Evolutionary conservation across 2,113 vertebrate genomes (phyloP).

Genomic region (Phoxinus phoxinus): DNA sequence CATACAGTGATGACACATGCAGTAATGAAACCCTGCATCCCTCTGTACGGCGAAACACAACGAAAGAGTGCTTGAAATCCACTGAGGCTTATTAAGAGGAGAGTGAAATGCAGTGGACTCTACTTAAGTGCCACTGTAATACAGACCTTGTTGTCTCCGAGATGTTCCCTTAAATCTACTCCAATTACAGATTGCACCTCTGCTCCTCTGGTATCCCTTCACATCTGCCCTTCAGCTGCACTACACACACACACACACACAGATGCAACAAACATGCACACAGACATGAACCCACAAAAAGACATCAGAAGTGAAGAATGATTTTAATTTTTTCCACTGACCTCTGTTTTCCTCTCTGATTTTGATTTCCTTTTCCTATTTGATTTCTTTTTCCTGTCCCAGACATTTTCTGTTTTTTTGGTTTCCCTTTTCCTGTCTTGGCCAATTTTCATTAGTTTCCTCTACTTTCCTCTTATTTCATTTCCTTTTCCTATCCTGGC

Average conservation of each 20-base stretch:
- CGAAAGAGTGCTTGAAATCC: constrained; percentile 24
- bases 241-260: neutral
- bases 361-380: neutral
- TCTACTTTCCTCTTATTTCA: neutral
- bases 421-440: too few species aligned
- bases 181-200: constrained; percentile 46
- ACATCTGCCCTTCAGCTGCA: constrained; percentile 26
- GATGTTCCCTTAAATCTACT: constrained; percentile 41
- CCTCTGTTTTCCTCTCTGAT: neutral
- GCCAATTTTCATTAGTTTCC: neutral
- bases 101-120: constrained; percentile 21
- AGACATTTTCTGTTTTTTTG: neutral
- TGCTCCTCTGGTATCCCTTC: constrained; percentile 13
- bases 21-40: constrained; percentile 20
- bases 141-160: constrained; percentile 25
- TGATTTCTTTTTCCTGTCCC: neutral
- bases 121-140: constrained; percentile 9
- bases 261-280: neutral
- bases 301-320: neutral
- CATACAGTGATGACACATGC: constrained; percentile 7
- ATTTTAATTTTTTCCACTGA: neutral
- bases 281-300: neutral
- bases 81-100: constrained; percentile 52
- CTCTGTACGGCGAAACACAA: constrained; percentile 34
- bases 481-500: neutral